Base-by-base conservation (phyloP, 2,113 vertebrate species). In the Triplophysa siluroides region DNA sequence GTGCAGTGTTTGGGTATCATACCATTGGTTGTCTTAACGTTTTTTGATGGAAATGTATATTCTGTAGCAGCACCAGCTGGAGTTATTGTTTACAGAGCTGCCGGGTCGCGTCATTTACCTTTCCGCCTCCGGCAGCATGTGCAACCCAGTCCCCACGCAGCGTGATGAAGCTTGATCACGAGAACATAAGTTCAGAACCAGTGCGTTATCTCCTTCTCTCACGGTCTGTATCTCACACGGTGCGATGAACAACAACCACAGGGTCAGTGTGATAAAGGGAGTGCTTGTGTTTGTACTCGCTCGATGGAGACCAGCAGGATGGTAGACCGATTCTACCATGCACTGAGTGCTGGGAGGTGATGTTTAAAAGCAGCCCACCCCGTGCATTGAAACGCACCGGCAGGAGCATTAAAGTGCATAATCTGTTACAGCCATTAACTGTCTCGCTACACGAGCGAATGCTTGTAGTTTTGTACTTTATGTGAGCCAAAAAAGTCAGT, bases 31-130 rank as follows among this genome's bases (percentile, higher is more conserved):
- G 33, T 41, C 14, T 6, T 10, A 8, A 41, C 33, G 1, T 38
- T 38, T 0, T 38, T 6, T 38, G 33, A 38, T 38, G 33, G 19
- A 41, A 74, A 74, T 58, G 6, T 13, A 16, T 45, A 16, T 16
- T 61, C n/a, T 3, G 6, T 41, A 45, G 33, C 13, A 43, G 19
- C 54, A 21, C n/a, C 50, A 21, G 54, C 54, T 58, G 19, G 54
- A 58, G 38, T 62, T 45, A 13, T 5, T 62, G 58, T 75, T 75
- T 75, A 75, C 21, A 7, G 58, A 75, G 72, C 72, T 62, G 72
- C 56, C 14, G 14, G 72, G 38, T 74, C 16, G 56, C 43, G 13
- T 16, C 61, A 62, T 62, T 62, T 62, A 29, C 61, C 24, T 26
- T 63, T 63, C 8, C 11, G 10, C 61, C 24, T 29, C 61, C 24